These are phyloP conservation scores for Seriola dumerili DNA, from an alignment of 2,113 vertebrate genomes.

Conservation along the genomic window DNA sequence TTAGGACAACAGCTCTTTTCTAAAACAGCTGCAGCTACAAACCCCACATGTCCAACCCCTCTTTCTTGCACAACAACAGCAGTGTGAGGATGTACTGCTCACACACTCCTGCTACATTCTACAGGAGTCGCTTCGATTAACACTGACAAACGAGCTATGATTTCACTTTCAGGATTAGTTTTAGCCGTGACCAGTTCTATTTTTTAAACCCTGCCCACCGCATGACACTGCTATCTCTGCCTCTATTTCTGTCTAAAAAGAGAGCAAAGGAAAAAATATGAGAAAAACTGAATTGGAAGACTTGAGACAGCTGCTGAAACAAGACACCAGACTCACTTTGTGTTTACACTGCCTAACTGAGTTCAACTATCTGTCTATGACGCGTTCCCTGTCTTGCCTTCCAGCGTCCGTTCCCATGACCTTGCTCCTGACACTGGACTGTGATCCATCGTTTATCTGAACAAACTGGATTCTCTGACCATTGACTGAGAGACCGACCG, in stretches of 20 bases:
- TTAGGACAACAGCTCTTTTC: conserved; percentile 38
- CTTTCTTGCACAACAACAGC: conserved; percentile 6
- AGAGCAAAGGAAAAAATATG: conserved; percentile 1
- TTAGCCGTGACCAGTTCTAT: background rate
- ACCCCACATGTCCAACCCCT: background rate
- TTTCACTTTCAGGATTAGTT: conserved; percentile 48
- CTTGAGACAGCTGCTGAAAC: conserved; percentile 67
- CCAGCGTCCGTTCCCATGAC: conserved; percentile 79
- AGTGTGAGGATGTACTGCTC: conserved; percentile 35
- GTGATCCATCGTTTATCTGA: conserved; percentile 57
- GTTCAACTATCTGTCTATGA: conserved; percentile 61
- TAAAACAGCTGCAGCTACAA: conserved; percentile 45
- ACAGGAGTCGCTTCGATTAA: conserved; percentile 17
- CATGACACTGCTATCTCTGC: background rate
- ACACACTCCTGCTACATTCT: conserved; percentile 69
- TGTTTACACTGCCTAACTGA: conserved; percentile 68
- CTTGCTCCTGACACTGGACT: conserved; percentile 64
- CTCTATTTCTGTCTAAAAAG: conserved; percentile 6
- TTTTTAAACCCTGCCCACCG: background rate
- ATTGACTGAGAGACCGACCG: conserved; percentile 8
- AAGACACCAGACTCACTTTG: conserved; percentile 61
- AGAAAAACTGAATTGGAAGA: conserved; percentile 44
- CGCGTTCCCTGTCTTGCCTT: conserved; percentile 42
- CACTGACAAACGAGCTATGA: background rate
- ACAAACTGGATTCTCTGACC: conserved; percentile 52